Percentiles rank a stretch among this genome's conserved stretches.
These are phyloP conservation scores for Amiota communis DNA, from an alignment of 2,888 invertebrate species.

Conservation along the genomic window DNA sequence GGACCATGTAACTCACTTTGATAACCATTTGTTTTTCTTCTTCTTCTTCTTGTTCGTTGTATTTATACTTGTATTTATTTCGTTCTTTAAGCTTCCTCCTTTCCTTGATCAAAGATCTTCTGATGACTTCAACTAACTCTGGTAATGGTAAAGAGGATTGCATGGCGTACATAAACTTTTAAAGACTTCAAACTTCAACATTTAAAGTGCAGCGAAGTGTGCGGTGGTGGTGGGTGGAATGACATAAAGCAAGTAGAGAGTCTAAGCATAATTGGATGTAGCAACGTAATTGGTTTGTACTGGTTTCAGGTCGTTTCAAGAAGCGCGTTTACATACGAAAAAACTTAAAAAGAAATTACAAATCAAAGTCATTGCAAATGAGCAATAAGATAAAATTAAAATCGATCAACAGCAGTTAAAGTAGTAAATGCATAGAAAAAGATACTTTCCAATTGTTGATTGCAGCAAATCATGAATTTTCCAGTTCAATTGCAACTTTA, in stretches of 20 bases:
- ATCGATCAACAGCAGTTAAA: not conserved
- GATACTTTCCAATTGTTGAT: slow-evolving; percentile 47
- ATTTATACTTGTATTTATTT: not conserved
- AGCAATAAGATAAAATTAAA: slow-evolving; percentile 12
- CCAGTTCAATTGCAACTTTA: slow-evolving; percentile 68
- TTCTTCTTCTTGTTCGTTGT: slow-evolving; percentile 1
- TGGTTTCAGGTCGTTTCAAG: slow-evolving; percentile 5
- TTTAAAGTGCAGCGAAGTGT: not conserved
- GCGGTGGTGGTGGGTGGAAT: not conserved
- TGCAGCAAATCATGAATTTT: slow-evolving; percentile 53
- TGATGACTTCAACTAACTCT: too few species aligned
- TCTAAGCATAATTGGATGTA: slow-evolving; percentile 22
- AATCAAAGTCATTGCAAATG: slow-evolving; percentile 28
- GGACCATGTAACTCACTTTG: slow-evolving; percentile 24
- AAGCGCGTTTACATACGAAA: slow-evolving; percentile 15
- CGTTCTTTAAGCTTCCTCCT: not conserved
- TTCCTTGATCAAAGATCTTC: too few species aligned
- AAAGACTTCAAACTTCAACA: not conserved
- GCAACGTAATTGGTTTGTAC: slow-evolving; percentile 17
- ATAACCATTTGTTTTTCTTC: slow-evolving; percentile 20
- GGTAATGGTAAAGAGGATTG: not conserved
- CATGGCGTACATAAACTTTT: slow-evolving; percentile 3
- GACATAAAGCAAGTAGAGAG: not conserved
- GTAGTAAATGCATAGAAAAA: not conserved
- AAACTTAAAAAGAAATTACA: slow-evolving; percentile 21